These are phyloP conservation scores for Acanthococcus lagerstroemiae DNA, from an alignment of 2,888 invertebrate genomes.

Conservation along the genomic window DNA sequence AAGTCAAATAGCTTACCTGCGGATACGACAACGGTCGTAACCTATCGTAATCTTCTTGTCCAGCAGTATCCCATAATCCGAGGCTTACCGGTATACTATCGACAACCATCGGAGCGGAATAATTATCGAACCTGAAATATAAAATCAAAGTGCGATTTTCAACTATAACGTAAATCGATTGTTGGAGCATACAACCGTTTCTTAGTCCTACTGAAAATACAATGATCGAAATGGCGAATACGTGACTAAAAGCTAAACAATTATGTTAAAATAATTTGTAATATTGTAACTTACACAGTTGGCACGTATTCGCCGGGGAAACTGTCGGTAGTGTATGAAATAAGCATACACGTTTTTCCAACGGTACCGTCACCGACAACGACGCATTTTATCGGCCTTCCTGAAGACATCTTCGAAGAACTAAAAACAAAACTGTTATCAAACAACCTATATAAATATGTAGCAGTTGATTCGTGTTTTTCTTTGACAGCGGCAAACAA, in stretches of 20 bases:
- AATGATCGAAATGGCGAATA: background rate
- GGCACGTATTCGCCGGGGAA: constrained; percentile 92
- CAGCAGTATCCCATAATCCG: constrained; percentile 97
- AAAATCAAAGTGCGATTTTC: too few relatives aligned
- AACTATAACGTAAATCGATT: too few relatives aligned
- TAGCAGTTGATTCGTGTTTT: too few relatives aligned
- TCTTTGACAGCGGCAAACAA: too few relatives aligned
- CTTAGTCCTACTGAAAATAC: too few relatives aligned
- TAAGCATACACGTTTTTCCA: constrained; percentile 88
- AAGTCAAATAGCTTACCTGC: constrained; percentile 46
- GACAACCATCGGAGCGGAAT: constrained; percentile 96
- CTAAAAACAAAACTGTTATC: too few relatives aligned
- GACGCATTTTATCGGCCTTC: constrained; percentile 84
- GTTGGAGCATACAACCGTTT: too few relatives aligned
- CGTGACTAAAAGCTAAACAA: background rate
- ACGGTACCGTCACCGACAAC: constrained; percentile 89
- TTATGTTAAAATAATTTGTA: constrained; percentile 7
- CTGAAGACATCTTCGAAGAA: constrained; percentile 72
- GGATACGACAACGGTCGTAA: constrained; percentile 93
- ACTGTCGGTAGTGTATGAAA: constrained; percentile 84
- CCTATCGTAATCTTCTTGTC: constrained; percentile 95
- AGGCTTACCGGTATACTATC: constrained; percentile 94
- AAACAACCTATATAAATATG: too few relatives aligned
- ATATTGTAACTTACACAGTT: constrained; percentile 74
- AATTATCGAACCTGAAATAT: constrained; percentile 87